Conservation (phyloP, 2,888 invertebrate species). For the Philonicus albiceps region DNA sequence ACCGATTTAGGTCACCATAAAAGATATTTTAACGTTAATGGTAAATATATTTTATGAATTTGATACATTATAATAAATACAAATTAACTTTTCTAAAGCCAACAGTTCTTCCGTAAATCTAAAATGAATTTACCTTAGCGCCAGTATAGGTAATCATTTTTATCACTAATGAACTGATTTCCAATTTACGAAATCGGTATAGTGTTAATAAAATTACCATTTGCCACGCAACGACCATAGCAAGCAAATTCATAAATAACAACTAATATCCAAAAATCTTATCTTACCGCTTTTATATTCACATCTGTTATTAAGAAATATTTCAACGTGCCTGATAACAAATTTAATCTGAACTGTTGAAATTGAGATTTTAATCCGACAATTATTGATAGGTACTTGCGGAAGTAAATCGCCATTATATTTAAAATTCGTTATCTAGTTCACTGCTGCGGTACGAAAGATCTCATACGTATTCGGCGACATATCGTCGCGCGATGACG, state of each 20-base stretch:
- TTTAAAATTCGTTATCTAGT: background rate
- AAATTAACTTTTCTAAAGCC: background rate
- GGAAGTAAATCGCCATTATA: background rate
- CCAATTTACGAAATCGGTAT: background rate
- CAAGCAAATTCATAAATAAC: background rate
- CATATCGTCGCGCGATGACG: background rate
- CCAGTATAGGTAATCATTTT: background rate
- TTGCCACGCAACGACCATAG: background rate
- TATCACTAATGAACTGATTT: background rate
- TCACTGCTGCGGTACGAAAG: background rate
- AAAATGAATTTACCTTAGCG: background rate
- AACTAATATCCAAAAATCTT: background rate
- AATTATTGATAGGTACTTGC: background rate
- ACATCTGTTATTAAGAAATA: background rate
- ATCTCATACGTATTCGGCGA: background rate
- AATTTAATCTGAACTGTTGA: background rate
- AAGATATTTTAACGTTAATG: background rate
- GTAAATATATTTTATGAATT: background rate
- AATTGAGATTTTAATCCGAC: background rate
- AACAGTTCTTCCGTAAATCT: background rate
- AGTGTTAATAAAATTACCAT: background rate
- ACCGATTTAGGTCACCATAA: background rate
- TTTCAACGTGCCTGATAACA: background rate
- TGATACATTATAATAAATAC: background rate
- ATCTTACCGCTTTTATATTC: background rate